Base-by-base conservation (phyloP, 30 jellyfish, hydroid and myxozoan species). In the Aurelia aurita region DNA sequence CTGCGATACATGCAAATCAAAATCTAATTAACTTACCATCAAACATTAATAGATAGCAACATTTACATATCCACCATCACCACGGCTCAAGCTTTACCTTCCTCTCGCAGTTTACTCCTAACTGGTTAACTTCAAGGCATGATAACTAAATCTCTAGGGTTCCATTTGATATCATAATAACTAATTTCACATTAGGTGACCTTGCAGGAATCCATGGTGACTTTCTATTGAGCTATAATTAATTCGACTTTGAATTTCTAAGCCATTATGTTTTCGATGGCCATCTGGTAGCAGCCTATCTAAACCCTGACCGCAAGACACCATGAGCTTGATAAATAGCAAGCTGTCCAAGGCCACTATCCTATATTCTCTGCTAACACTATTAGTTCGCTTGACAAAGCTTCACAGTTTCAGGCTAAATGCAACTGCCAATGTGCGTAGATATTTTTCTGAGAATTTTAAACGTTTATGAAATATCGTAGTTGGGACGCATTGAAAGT, bases 281-380 rank as follows among this genome's bases (percentile, higher is more conserved):
- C 91, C 91, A 81, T 81, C 91, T 81, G 91, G 85, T 19, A 26
- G 44, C 77, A 28, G 80, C 68, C 91, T 47, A 46, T 58, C 80
- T 68, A 81, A 67, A 45, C 54, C 72, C 8, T 27, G 58, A 81
- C 93, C 93, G 49, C 87, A 84, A 73, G 76, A 78, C 84, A 73
- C 93, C 93, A 29, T 87, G 45, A 58, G 76, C 32, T n/a, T 71
- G 81, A 84, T 71, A 71, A 72, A 22, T n/a, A 70, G 63, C 87
- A 73, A 84, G 87, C 64, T 84, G 87, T 46, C 23, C 10, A 28
- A 18, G 29, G 68, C 82, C 81, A 55, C 63, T 49, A 71, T 70
- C 87, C 23, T 29, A 22, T 54, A 31, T 66, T 69, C 82, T 53
- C 73, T 16, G 80, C 60, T 74, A 51, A 51, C 19, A 21, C 83